Base-by-base conservation (phyloP, 2,113 vertebrate species). In the Corynorhinus townsendii region DNA sequence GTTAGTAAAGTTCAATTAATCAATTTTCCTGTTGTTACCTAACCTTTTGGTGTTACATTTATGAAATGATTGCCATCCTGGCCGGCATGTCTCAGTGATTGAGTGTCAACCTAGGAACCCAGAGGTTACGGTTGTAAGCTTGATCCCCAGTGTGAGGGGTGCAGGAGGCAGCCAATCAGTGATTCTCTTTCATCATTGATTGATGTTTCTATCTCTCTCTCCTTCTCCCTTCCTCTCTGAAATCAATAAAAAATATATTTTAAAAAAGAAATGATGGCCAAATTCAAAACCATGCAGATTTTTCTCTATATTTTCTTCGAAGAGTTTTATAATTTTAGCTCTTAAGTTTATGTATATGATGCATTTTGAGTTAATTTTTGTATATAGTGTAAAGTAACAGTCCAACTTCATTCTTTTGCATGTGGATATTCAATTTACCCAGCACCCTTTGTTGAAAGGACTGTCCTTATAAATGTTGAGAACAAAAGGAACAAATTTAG, bases 401-500 rank as follows among this genome's bases (percentile, higher is more conserved):
- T 16, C 17, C 49, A 87, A 30, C 11, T 33, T 80, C 33, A 85
- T 71, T 72, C 26, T 89, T 94, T 59, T 45, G 30, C 40, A 66
- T 40, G 38, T 88, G 38, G 35, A 77, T 94, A 91, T 80, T 88
- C 59, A 73, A 30, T 93, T 91, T 75, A 85, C 26, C 28, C 3
- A 85, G 79, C 5, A 89, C 3, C 19, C 66, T 92, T 69, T 93
- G 35, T 62, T 75, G 69, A 87, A 83, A 62, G 11, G 59, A 66
- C 45, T 86, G 35, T 69, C 38, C 16, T 79, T 88, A 11, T 59
- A 83, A 93, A 93, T 30, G 56, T 26, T 33, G 9, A 91, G 45
- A 89, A 82, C 17, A 92, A 56, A 4, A 68, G 45, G 15, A 92
- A 92, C n/a, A 54, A 59, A 85, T 82, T 82, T 86, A 89, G 91